A percentile compares a stretch with the other conserved stretches of the same genome.
phyloP scores from a whole-genome alignment of 2,797 vertebrate species.

The Acanthurus lineatus region DNA sequence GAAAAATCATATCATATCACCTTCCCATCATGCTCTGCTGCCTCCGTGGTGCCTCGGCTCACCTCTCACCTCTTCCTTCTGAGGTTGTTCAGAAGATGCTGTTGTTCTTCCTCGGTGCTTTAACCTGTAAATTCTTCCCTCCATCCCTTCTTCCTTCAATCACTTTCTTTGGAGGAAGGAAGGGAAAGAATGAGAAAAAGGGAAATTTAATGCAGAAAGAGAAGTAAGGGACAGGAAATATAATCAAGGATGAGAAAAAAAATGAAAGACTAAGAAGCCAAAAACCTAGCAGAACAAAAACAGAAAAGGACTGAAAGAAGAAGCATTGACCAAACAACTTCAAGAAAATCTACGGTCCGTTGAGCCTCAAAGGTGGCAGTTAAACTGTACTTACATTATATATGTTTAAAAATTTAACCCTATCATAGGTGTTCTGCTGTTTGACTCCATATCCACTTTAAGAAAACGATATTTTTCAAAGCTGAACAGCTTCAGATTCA shows the following conservation, averaged over 20 bases:
- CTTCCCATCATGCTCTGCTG: conserved; percentile 36
- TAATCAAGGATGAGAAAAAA: not conserved
- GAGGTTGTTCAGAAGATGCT: conserved; percentile 10
- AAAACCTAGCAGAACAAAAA: not conserved
- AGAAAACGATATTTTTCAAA: not conserved
- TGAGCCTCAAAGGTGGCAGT: not conserved
- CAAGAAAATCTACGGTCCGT: not conserved
- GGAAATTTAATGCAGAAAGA: too few species aligned
- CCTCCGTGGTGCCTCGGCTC: not conserved
- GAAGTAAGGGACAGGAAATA: not conserved
- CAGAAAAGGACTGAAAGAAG: conserved; percentile 1
- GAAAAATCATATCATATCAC: not conserved
- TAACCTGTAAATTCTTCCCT: not conserved
- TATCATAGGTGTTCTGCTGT: not conserved
- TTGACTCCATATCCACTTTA: not conserved
- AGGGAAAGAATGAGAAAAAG: not conserved
- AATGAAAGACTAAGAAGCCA: too few species aligned
- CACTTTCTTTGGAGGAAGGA: not conserved
- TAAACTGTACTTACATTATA: not conserved
- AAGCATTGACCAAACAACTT: not conserved
- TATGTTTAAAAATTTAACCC: not conserved
- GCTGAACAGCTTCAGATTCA: not conserved
- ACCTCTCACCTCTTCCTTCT: not conserved
- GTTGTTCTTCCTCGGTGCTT: conserved; percentile 12
- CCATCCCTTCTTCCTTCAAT: not conserved